Evolutionary conservation across 2,797 vertebrate genomes (phyloP).

Genomic region (Amazonetta brasiliensis): DNA sequence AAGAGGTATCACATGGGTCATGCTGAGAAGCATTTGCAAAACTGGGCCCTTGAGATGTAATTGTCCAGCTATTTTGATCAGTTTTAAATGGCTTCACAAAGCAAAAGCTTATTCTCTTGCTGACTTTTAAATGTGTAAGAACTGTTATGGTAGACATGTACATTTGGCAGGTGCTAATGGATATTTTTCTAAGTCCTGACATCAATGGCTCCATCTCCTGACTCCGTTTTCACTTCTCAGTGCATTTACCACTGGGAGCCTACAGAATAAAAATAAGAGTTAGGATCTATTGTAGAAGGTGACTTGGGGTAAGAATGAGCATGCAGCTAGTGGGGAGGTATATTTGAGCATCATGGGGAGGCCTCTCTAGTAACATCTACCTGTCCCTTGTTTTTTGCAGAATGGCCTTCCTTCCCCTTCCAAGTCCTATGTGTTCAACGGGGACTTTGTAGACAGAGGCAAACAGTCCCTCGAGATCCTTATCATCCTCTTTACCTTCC

Average conservation of each 20-base stretch:
- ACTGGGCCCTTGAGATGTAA: rapidly evolving
- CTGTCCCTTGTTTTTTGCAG: constrained; percentile 68
- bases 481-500: constrained; percentile 90
- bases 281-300: neutral
- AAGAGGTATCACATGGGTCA: rapidly evolving
- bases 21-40: neutral
- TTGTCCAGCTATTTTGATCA: rapidly evolving
- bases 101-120: neutral
- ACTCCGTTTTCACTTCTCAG: neutral
- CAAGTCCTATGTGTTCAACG: constrained; percentile 92
- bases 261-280: neutral
- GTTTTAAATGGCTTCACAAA: neutral
- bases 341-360: neutral
- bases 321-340: neutral
- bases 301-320: neutral
- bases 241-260: neutral
- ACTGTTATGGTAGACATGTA: rapidly evolving
- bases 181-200: neutral
- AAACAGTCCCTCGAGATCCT: constrained; percentile 92
- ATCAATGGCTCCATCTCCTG: neutral
- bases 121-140: neutral
- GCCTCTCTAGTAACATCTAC: neutral
- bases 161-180: neutral
- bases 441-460: constrained; percentile 94
- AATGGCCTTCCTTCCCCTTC: constrained; percentile 93